Conservation (phyloP, 2,113 vertebrate species). For the Micromys minutus region DNA sequence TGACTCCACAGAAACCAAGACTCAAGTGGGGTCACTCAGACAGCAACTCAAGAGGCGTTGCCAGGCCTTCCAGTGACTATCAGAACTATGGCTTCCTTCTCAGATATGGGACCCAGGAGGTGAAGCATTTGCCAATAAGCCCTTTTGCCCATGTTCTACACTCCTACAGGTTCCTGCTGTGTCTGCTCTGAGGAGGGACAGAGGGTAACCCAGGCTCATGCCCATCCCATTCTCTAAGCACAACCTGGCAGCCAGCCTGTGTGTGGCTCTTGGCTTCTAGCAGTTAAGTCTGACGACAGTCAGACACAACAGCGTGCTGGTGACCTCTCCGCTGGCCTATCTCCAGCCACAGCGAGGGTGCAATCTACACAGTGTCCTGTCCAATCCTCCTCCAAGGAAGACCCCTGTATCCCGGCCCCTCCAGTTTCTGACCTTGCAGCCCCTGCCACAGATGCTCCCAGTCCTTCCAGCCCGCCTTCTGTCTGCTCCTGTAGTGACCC, state of each 20-base stretch:
- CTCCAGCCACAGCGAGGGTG: neutral
- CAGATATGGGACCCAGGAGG: neutral
- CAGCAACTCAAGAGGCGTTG: neutral
- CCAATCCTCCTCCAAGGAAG: neutral
- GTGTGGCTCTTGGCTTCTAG: neutral
- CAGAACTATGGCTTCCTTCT: neutral
- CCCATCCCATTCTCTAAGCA: neutral
- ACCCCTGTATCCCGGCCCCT: neutral
- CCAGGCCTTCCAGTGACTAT: neutral
- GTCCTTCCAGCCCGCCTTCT: no score
- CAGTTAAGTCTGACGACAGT: neutral
- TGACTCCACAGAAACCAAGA: neutral
- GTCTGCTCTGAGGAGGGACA: neutral
- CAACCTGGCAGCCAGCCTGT: neutral
- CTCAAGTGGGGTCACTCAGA: neutral
- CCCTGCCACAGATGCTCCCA: neutral
- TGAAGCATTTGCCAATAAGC: neutral
- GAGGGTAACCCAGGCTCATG: neutral
- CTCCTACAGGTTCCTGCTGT: neutral
- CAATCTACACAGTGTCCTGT: no score
- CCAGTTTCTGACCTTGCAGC: neutral
- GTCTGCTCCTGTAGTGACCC: neutral
- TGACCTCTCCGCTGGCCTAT: accelerated
- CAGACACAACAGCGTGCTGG: no score
- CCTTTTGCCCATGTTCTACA: neutral